Percentiles rank a stretch among this genome's conserved stretches.
These are phyloP conservation scores for Microctonus aethiopoides DNA, from an alignment of 2,888 invertebrate genomes.

Conservation along the genomic window DNA sequence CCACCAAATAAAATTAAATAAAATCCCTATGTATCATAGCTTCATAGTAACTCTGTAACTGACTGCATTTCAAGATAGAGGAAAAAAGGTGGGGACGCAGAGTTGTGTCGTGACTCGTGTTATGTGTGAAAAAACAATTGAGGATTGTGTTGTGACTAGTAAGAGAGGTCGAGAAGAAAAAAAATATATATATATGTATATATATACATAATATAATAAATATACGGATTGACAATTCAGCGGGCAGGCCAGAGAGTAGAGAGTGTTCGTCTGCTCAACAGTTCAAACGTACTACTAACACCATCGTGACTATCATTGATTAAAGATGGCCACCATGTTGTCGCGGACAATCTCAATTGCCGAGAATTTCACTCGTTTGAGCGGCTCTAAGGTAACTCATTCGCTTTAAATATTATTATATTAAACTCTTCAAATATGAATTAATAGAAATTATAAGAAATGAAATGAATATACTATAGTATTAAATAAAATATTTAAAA, in stretches of 20 bases:
- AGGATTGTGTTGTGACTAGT: too few relatives aligned
- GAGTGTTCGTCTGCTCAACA: too few relatives aligned
- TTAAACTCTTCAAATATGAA: conserved; percentile 19
- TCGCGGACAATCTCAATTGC: conserved; percentile 78
- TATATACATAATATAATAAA: too few relatives aligned
- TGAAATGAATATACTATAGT: not conserved
- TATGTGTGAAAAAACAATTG: too few relatives aligned
- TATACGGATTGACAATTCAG: too few relatives aligned
- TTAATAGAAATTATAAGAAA: conserved; percentile 11
- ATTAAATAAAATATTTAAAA: not conserved
- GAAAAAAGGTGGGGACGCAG: too few relatives aligned
- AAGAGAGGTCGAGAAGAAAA: too few relatives aligned
- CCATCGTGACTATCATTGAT: conserved; percentile 56
- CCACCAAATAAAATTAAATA: not conserved
- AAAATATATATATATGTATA: too few relatives aligned
- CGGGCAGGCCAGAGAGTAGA: too few relatives aligned
- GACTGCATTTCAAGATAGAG: not conserved
- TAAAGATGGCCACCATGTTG: conserved; percentile 83
- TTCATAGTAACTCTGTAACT: too few relatives aligned
- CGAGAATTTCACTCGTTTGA: conserved; percentile 77
- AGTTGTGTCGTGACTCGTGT: too few relatives aligned
- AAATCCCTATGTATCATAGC: not conserved
- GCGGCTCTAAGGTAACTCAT: conserved; percentile 76
- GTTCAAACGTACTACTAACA: too few relatives aligned
- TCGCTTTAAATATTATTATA: not conserved